Percentiles rank a stretch among this genome's conserved stretches.
Conservation (phyloP, 2,888 invertebrate species). For the Hyppa rectilinea region DNA sequence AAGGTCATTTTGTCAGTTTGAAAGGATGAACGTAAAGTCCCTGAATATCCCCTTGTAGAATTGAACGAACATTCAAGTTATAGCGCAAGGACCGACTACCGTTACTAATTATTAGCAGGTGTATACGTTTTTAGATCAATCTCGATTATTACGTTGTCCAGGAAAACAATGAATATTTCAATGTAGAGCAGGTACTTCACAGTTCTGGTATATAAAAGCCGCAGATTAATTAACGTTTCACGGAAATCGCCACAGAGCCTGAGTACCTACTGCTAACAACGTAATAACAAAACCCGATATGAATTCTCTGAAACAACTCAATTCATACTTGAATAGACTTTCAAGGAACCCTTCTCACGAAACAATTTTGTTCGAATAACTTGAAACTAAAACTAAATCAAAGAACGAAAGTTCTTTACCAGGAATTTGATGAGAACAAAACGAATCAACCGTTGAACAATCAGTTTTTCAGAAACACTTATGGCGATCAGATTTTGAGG, state of each 20-base stretch:
- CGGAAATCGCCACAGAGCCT: constrained; percentile 21
- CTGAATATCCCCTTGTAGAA: neutral
- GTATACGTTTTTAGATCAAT: neutral
- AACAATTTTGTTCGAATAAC: constrained; percentile 41
- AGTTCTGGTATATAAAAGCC: constrained; percentile 5
- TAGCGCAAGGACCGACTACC: neutral
- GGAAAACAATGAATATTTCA: constrained; percentile 16
- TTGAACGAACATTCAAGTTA: neutral
- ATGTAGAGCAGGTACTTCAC: neutral
- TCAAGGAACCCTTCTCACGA: constrained; percentile 30
- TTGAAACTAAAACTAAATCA: constrained; percentile 50
- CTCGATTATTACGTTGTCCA: neutral
- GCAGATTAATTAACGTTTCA: constrained; percentile 44
- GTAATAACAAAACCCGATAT: constrained; percentile 28
- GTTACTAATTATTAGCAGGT: neutral
- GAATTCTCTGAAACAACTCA: constrained; percentile 36
- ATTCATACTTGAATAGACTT: constrained; percentile 37
- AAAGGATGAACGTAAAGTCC: neutral
- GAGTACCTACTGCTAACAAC: constrained; percentile 14
- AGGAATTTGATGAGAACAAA: constrained; percentile 55
- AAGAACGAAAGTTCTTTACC: constrained; percentile 34
- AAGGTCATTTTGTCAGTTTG: neutral
- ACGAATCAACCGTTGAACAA: constrained; percentile 63
- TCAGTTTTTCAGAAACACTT: constrained; percentile 67
- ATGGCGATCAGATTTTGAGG: constrained; percentile 70